A percentile compares a stretch with the other conserved stretches of the same genome.
Conservation (phyloP, 2,113 vertebrate species). For the Prunella himalayana region DNA sequence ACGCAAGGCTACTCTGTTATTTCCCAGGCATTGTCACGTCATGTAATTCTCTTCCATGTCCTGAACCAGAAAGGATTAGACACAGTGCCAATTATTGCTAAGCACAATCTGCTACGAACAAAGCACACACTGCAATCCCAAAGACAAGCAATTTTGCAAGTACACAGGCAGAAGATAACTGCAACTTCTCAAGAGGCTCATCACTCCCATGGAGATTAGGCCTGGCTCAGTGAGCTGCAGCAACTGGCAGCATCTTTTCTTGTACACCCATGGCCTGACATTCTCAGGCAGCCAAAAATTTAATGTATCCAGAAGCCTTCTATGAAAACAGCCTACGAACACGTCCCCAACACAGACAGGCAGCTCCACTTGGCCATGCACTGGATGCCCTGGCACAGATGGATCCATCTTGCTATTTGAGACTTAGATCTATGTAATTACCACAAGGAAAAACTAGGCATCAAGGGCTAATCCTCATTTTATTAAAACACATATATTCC, state of each 20-base stretch:
- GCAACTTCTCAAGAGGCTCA: not conserved
- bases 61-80: not conserved
- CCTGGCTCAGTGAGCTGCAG: not conserved
- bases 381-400: accelerated
- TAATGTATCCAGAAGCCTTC: not conserved
- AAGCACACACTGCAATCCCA: accelerated
- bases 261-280: not conserved
- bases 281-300: not conserved
- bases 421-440: not conserved
- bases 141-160: not conserved
- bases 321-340: not conserved
- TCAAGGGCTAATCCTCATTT: not conserved
- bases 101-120: not conserved
- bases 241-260: not conserved
- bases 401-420: not conserved
- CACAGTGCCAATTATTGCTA: not conserved
- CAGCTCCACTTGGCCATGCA: not conserved
- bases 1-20: not conserved
- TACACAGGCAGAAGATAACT: not conserved
- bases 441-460: not conserved
- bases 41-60: not conserved
- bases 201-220: not conserved
- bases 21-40: not conserved
- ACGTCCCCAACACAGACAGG: accelerated
- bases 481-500: not conserved